Evolutionary conservation across 2,113 vertebrate species (phyloP).

Genomic region (Callionymus lyra): DNA sequence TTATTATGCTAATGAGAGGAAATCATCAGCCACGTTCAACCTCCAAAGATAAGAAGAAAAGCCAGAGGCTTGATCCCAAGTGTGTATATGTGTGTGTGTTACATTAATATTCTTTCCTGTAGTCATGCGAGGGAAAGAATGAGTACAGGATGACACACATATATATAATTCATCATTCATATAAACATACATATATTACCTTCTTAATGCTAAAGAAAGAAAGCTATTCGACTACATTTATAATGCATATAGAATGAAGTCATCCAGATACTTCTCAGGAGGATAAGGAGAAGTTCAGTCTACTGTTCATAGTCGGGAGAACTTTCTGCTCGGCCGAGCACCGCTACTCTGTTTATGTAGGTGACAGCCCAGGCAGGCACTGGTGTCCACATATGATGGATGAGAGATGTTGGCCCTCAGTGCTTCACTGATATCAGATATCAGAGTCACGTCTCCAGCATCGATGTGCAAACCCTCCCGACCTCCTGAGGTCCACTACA

Average conservation of each 20-base stretch:
- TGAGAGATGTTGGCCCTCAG: background rate
- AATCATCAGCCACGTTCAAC: constrained; percentile 4
- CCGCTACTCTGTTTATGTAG: constrained; percentile 6
- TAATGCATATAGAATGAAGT: background rate
- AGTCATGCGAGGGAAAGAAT: background rate
- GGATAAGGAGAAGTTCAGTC: background rate
- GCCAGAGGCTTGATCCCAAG: background rate
- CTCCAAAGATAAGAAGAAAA: constrained; percentile 2
- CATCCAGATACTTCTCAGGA: background rate
- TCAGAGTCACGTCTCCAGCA: constrained; percentile 1
- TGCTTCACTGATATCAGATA: constrained; percentile 8
- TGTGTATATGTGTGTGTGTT: background rate
- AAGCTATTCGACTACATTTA: background rate
- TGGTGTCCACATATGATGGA: constrained; percentile 7
- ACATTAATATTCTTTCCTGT: constrained; percentile 11
- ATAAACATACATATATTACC: background rate
- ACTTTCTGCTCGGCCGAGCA: background rate
- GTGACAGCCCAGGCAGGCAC: constrained; percentile 2
- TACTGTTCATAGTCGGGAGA: background rate
- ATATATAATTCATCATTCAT: background rate
- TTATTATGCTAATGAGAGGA: constrained; percentile 20
- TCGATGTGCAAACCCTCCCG: background rate
- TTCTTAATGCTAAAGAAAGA: too few relatives aligned
- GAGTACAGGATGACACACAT: background rate
- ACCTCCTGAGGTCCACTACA: background rate